These are phyloP conservation scores for Panopea generosa DNA, from an alignment of 2,888 invertebrate species.

Conservation along the genomic window DNA sequence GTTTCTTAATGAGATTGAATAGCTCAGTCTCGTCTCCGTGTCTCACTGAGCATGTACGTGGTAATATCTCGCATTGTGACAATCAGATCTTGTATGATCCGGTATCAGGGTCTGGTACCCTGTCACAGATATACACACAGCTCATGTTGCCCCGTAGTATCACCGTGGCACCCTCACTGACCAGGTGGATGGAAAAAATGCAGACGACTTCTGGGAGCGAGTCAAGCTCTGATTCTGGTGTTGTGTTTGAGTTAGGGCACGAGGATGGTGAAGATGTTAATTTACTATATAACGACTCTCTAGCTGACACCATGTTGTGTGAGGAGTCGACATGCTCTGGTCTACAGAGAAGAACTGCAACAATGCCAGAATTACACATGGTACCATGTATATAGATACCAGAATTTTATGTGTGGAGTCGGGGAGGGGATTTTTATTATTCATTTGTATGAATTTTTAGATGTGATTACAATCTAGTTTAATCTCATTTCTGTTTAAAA, in stretches of 20 bases:
- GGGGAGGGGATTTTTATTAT: too few species aligned
- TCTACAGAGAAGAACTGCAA: conserved; percentile 45
- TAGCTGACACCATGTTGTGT: too few species aligned
- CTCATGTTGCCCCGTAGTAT: conserved; percentile 39
- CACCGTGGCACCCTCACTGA: conserved; percentile 19
- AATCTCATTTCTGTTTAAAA: too few species aligned
- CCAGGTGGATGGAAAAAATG: conserved; percentile 1
- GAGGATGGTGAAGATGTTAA: conserved; percentile 41
- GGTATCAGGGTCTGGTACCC: conserved; percentile 27
- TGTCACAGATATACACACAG: conserved; percentile 42
- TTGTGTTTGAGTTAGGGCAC: conserved; percentile 50
- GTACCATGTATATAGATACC: conserved; percentile 47
- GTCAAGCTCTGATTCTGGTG: conserved; percentile 45
- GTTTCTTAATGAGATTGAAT: conserved; percentile 15
- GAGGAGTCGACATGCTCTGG: conserved; percentile 17
- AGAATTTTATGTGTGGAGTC: too few species aligned
- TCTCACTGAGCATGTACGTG: conserved; percentile 66
- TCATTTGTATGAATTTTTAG: too few species aligned
- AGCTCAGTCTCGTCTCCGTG: conserved; percentile 70
- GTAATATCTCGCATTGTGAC: conserved; percentile 49
- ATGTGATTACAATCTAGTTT: too few species aligned
- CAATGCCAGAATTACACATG: conserved; percentile 59
- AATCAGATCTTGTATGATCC: conserved; percentile 29
- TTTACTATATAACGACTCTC: too few species aligned
- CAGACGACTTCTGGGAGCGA: neutral